Base-by-base conservation (phyloP, 2,113 vertebrate species). In the Meles meles region DNA sequence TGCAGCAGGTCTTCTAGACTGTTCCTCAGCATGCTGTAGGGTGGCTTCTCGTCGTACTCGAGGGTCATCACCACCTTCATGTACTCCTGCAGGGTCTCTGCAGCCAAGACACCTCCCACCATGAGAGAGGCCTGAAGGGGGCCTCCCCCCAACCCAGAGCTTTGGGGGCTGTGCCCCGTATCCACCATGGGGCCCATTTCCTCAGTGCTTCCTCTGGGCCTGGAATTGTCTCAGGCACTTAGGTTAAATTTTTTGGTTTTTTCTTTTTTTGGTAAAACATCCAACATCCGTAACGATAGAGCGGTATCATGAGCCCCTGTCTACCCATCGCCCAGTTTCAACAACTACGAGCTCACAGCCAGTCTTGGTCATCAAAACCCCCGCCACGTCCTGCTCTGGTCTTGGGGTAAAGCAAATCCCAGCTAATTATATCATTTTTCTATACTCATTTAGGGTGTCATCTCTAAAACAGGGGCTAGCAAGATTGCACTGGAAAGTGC, bases 31-130 rank as follows among this genome's bases (percentile, higher is more conserved):
- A 23, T 71, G 0, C 86, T 2, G 1, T 99, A 99, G 98, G 99
- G 93, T 0, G 99, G 99, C 97, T 99, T 98, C 98, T 99, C 99
- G 0, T 99, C 97, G 0, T 99, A 99, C 83, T 97, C 89, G 34
- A 99, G 99, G 12, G 93, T 90, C 99, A 98, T 98, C 65, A 99
- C 99, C 65, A 98, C 95, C 63, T 98, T 98, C 98, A 99, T 97
- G 98, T 99, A 99, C 1, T 47, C 87, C 94, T 98, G 89, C 84
- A 99, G 97, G 18, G 98, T 98, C 93, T 96, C 99, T 99, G 93
- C 9, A 34, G 79, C 34, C 52, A 55, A 88, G 49, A 97, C 34
- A 94, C 7, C 31, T 31, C 83, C 69, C 61, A 20, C 18, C 65
- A 67, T 0, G 1, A 39, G 63, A 55, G 6, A 80, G 10, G 90